Conservation (phyloP, 2,888 invertebrate species). For the Xylota sylvarum region DNA sequence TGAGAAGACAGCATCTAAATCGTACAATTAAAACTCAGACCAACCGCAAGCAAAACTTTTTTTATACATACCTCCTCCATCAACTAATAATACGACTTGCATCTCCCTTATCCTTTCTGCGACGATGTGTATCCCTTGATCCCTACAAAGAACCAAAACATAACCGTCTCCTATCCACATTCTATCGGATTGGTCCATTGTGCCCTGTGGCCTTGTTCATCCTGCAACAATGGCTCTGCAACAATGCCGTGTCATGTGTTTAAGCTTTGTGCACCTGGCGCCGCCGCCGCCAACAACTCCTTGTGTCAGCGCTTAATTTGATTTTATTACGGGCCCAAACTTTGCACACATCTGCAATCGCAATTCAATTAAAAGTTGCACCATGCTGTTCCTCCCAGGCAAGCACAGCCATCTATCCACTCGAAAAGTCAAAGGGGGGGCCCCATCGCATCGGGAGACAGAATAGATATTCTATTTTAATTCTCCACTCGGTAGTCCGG, state of each 20-base stretch:
- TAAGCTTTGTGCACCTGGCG: slow-evolving; percentile 35
- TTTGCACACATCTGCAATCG: slow-evolving; percentile 69
- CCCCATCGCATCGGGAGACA: neutral
- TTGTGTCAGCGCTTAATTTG: slow-evolving; percentile 56
- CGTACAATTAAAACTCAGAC: no score
- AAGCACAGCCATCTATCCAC: neutral
- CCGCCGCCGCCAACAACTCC: slow-evolving; percentile 1
- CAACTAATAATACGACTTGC: no score
- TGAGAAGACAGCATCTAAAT: no score
- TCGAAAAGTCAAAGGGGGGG: neutral
- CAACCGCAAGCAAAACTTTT: no score
- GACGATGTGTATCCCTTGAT: no score
- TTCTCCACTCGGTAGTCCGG: slow-evolving; percentile 1
- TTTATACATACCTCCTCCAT: no score
- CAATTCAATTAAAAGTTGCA: slow-evolving; percentile 73
- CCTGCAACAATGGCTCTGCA: neutral
- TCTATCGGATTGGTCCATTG: neutral
- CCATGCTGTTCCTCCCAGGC: slow-evolving; percentile 12
- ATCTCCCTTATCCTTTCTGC: no score
- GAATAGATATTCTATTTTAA: slow-evolving; percentile 43
- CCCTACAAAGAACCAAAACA: neutral
- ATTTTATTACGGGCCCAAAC: slow-evolving; percentile 62
- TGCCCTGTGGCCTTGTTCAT: neutral
- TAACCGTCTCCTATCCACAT: neutral
- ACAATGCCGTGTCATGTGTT: slow-evolving; percentile 28